Conservation (phyloP, 2,888 invertebrate species). For the Pollenia labialis region DNA sequence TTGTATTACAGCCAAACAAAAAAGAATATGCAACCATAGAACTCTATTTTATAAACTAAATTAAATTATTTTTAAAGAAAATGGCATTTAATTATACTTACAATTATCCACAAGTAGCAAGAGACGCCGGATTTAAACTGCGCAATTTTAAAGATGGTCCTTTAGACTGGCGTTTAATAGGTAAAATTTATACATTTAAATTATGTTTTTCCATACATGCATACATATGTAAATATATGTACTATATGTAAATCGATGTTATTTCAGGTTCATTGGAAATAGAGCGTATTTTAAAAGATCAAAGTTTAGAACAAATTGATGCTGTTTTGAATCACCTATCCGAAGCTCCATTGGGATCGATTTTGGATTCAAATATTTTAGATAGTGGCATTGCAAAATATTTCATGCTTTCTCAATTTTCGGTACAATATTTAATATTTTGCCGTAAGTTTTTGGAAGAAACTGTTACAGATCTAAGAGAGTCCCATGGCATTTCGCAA, state of each 20-base stretch:
- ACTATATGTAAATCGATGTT: background rate
- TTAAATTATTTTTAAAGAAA: background rate
- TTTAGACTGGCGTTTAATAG: slow-evolving; percentile 82
- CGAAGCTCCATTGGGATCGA: slow-evolving; percentile 81
- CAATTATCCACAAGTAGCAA: slow-evolving; percentile 82
- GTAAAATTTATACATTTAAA: slow-evolving; percentile 72
- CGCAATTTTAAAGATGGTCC: slow-evolving; percentile 80
- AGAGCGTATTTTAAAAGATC: slow-evolving; percentile 81
- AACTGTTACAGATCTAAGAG: slow-evolving; percentile 79
- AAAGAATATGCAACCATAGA: too few relatives aligned
- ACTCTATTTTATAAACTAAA: too few relatives aligned
- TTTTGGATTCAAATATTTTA: slow-evolving; percentile 81
- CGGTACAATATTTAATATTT: slow-evolving; percentile 82
- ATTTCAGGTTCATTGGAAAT: slow-evolving; percentile 81
- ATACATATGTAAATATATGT: background rate
- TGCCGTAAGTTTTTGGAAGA: slow-evolving; percentile 83
- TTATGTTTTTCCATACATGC: background rate
- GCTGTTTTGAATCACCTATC: slow-evolving; percentile 80
- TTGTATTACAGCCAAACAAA: background rate
- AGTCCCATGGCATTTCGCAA: slow-evolving; percentile 77
- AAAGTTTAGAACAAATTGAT: slow-evolving; percentile 82
- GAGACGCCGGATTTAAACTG: slow-evolving; percentile 82
- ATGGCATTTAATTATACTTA: slow-evolving; percentile 77
- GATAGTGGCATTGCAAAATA: slow-evolving; percentile 84
- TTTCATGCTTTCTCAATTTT: slow-evolving; percentile 82